Base-by-base conservation (phyloP, 2,797 vertebrate species). In the Pipistrellus nathusii region DNA sequence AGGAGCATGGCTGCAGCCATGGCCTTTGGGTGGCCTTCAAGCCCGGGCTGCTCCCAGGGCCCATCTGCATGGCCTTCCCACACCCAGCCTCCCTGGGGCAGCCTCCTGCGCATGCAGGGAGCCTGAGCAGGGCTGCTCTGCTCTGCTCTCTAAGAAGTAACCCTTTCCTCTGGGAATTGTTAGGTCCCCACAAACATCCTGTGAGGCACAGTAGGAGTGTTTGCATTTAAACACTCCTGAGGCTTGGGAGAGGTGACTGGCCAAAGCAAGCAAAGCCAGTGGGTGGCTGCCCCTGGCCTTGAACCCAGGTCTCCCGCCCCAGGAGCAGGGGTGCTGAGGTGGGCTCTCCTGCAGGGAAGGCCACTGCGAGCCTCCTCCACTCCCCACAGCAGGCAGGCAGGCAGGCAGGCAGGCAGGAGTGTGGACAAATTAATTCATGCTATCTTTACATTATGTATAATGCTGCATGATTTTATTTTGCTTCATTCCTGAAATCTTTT, bases 371-470 rank as follows among this genome's bases (percentile, higher is more conserved):
- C 73, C 68, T 81, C 82, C 81, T 71, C 71, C 72, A 85, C 66
- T 66, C 14, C 62, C 5, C 59, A 32, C 5, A 0, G 8, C 8
- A 5, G 32, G 88, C 96, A 21, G 66, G 88, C 77, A 25, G 77
- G 89, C n/a, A n/a, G n/a, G n/a, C 53, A 25, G 77, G 89, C 53
- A 90, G 91, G 82, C 53, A 55, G 53, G 21, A 55, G 21, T 21
- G 20, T 55, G 51, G 91, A 82, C 95, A 95, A 96, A 97, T 97
- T 97, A 97, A 97, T 97, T 96, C 97, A 97, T 25, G 82, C 96
- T 93, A 69, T 96, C 97, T 97, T 97, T 97, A 97, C 97, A 96
- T 96, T 97, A 96, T 97, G 96, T 97, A 97, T 97, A 96, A 97
- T 97, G 96, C 94, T 32, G 94, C 96, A 68, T 97, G 97, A 97